A percentile compares a stretch with the other conserved stretches of the same genome.
phyloP scores from a whole-genome alignment of 2,888 invertebrate species.

The Elysia crispata region DNA sequence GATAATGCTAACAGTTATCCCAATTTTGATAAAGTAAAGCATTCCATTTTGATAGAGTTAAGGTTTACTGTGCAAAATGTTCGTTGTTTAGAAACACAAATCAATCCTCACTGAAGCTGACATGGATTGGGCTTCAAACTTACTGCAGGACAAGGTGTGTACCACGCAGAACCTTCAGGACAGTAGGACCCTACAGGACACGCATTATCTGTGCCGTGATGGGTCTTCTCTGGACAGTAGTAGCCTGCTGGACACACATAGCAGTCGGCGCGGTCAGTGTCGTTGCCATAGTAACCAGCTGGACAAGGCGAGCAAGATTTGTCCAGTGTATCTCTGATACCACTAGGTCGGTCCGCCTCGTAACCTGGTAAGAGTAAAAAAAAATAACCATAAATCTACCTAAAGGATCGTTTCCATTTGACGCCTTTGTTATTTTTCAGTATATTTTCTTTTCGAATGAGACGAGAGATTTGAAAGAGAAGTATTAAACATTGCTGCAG shows the following conservation, averaged over 20 bases:
- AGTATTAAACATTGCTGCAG: background rate
- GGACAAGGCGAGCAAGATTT: conserved; percentile 71
- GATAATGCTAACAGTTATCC: too few species aligned
- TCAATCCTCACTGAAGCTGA: too few species aligned
- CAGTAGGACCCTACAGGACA: conserved; percentile 70
- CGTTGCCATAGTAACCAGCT: conserved; percentile 72
- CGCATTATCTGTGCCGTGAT: conserved; percentile 63
- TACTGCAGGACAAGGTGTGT: conserved; percentile 68
- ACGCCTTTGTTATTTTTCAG: too few species aligned
- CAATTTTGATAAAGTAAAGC: too few species aligned
- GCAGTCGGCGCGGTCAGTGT: conserved; percentile 65
- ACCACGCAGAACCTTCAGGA: conserved; percentile 62
- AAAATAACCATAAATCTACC: background rate
- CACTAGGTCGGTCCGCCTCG: conserved; percentile 64
- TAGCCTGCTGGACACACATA: conserved; percentile 73
- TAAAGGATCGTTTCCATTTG: too few species aligned
- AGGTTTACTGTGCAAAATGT: too few species aligned
- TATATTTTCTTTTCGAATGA: background rate
- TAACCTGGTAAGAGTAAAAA: conserved; percentile 46
- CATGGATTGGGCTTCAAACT: background rate
- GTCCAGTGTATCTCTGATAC: conserved; percentile 59
- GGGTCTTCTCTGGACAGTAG: conserved; percentile 73
- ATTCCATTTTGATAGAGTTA: too few species aligned
- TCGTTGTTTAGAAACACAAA: too few species aligned
- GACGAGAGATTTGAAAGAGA: background rate